phyloP scores from a whole-genome alignment of 2,797 vertebrate genomes.

The Sebastes elongatus region DNA sequence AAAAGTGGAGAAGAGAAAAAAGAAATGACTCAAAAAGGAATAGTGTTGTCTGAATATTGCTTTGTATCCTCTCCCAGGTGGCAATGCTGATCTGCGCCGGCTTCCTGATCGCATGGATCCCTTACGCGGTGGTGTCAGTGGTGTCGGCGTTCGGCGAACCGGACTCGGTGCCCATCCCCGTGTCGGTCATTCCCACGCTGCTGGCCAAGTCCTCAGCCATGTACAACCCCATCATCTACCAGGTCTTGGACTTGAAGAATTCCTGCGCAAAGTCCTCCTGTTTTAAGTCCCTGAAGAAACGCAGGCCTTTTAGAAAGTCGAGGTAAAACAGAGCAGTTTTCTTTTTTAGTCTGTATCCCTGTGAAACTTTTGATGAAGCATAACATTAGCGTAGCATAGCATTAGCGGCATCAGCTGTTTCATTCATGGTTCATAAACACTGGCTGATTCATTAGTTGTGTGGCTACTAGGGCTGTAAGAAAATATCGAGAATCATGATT shows the following conservation, averaged over 20 bases:
- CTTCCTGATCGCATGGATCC: conserved; percentile 95
- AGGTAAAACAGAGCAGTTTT: conserved; percentile 77
- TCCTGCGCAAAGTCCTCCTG: conserved; percentile 77
- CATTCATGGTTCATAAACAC: not conserved
- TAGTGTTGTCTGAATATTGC: not conserved
- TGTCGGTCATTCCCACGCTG: conserved; percentile 91
- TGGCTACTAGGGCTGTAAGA: not conserved
- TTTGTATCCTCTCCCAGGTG: conserved; percentile 80
- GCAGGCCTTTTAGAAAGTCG: conserved; percentile 78
- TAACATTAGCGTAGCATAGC: not conserved
- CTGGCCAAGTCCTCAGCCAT: conserved; percentile 95
- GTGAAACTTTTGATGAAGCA: not conserved
- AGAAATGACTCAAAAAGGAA: not conserved
- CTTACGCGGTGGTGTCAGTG: conserved; percentile 92
- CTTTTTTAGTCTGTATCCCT: not conserved
- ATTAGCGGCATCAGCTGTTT: not conserved
- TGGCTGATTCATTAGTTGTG: not conserved
- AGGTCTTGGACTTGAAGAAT: conserved; percentile 88
- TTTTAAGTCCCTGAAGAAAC: conserved; percentile 76
- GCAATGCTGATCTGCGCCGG: conserved; percentile 96
- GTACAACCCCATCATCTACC: conserved; percentile 98
- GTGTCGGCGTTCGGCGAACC: conserved; percentile 92
- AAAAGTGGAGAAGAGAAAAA: not conserved
- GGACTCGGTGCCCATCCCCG: conserved; percentile 88
- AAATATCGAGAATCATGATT: too few species aligned